A percentile compares a stretch with the other conserved stretches of the same genome.
These are phyloP conservation scores for Penelope pileata DNA, from an alignment of 2,113 vertebrate genomes.

Conservation along the genomic window DNA sequence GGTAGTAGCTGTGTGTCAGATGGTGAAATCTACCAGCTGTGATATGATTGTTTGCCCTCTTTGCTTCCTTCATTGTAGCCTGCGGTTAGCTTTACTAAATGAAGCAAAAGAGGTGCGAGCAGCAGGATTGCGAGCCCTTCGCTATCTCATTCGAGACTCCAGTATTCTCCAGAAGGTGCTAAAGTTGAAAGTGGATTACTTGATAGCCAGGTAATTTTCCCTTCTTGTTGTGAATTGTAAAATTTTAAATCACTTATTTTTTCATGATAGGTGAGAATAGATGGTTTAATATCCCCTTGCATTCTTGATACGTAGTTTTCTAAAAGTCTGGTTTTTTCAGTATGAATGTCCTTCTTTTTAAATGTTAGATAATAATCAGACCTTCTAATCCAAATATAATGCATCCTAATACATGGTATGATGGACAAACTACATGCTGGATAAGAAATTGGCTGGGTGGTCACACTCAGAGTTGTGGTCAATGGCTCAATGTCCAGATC, in stretches of 20 bases:
- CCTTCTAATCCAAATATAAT: background rate
- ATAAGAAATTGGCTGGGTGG: too few species aligned
- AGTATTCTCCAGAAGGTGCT: slow-evolving; percentile 94
- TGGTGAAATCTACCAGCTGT: background rate
- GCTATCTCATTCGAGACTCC: slow-evolving; percentile 95
- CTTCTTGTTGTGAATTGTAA: background rate
- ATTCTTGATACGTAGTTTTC: background rate
- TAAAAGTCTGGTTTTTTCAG: background rate
- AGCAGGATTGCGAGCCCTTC: slow-evolving; percentile 93
- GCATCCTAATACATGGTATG: background rate
- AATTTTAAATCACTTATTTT: background rate
- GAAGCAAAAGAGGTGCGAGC: slow-evolving; percentile 99
- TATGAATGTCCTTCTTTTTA: background rate
- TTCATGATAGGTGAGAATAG: background rate
- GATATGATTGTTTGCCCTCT: background rate
- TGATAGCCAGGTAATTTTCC: slow-evolving; percentile 91
- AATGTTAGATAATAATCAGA: background rate
- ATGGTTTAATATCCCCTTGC: background rate
- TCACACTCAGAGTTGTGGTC: too few species aligned
- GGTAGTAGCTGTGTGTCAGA: background rate
- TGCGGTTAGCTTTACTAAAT: slow-evolving; percentile 93
- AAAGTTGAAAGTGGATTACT: slow-evolving; percentile 95
- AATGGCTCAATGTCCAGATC: too few species aligned
- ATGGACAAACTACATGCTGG: too few species aligned
- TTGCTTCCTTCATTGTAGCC: slow-evolving; percentile 73